Conservation (phyloP, 2,888 invertebrate species). For the Cephus sareptanus region DNA sequence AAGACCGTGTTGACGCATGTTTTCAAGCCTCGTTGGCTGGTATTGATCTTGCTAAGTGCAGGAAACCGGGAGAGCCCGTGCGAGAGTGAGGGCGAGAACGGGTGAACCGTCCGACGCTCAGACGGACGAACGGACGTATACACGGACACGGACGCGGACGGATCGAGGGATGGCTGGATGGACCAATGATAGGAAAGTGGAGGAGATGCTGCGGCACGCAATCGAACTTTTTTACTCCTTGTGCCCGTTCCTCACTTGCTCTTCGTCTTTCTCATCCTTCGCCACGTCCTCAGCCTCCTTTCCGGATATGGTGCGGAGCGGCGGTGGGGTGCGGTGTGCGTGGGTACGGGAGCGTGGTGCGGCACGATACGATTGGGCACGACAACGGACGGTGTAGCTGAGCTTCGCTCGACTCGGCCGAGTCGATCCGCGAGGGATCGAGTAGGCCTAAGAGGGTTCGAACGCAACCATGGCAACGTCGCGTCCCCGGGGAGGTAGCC, state of each 20-base stretch:
- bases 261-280: no score
- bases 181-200: conserved; percentile 21
- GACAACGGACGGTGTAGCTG: not conserved
- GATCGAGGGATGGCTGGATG: conserved; percentile 25
- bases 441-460: conserved; percentile 64
- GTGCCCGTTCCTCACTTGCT: no score
- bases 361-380: conserved; percentile 9
- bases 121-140: conserved; percentile 9
- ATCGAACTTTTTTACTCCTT: no score
- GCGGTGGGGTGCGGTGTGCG: conserved; percentile 27
- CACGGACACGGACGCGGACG: conserved; percentile 26
- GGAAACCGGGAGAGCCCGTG: conserved; percentile 59
- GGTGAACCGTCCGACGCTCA: conserved; percentile 1
- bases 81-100: conserved; percentile 50
- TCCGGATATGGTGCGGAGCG: no score
- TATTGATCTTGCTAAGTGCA: conserved; percentile 70
- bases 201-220: conserved; percentile 15
- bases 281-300: no score
- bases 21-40: conserved; percentile 72
- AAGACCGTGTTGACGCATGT: conserved; percentile 72
- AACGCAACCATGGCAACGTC: conserved; percentile 65
- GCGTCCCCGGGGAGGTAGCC: conserved; percentile 63
- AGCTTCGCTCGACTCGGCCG: conserved; percentile 28
- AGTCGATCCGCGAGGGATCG: conserved; percentile 55
- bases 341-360: conserved; percentile 23